A percentile compares a stretch with the other conserved stretches of the same genome.
Evolutionary conservation across 2,888 invertebrate genomes (phyloP).

Genomic region (Enchytraeus crypticus): DNA sequence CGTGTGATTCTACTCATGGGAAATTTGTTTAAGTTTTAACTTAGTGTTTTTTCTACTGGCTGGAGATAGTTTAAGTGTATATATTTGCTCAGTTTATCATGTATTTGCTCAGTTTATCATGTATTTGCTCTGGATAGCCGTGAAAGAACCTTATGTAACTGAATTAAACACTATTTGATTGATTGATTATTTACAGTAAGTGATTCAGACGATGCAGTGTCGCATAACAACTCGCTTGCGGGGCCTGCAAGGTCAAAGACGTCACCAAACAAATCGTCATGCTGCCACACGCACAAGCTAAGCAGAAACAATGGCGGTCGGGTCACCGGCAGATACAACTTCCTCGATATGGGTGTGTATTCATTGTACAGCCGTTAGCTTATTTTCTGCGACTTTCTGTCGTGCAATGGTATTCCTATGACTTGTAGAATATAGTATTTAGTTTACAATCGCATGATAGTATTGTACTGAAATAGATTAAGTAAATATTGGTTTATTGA

Average conservation of each 20-base stretch:
- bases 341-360: slow-evolving; percentile 18
- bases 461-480: too few species aligned
- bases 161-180: too few species aligned
- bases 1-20: too few species aligned
- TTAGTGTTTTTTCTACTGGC: too few species aligned
- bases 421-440: neutral
- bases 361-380: neutral
- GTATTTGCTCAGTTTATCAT: too few species aligned
- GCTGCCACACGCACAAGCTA: neutral
- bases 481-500: too few species aligned
- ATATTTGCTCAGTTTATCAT: too few species aligned
- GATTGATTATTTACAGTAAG: slow-evolving; percentile 14
- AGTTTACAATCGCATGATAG: neutral
- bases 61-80: too few species aligned
- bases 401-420: neutral
- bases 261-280: neutral
- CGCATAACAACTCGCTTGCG: neutral
- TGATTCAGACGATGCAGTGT: slow-evolving; percentile 22
- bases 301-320: neutral
- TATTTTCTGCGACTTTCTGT: neutral
- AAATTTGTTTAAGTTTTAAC: too few species aligned
- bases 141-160: too few species aligned
- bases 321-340: slow-evolving; percentile 17
- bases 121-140: too few species aligned
- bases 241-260: neutral